Conservation (phyloP, 2,113 vertebrate genomes). For the Lampris incognitus region DNA sequence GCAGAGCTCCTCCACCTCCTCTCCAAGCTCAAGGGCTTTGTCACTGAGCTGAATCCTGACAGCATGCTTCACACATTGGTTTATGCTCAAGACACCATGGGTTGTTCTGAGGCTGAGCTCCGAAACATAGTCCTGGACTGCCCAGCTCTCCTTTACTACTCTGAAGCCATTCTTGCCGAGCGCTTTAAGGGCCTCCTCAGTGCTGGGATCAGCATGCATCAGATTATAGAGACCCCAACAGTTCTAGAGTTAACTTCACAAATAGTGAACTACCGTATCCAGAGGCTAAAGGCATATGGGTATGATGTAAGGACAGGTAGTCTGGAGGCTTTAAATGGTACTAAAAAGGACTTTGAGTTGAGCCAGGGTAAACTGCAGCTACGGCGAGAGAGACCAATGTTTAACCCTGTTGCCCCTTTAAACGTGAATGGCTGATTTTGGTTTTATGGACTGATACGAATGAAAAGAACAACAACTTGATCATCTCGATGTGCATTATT, state of each 20-base stretch:
- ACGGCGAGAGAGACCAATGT: slow-evolving; percentile 87
- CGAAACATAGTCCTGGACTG: slow-evolving; percentile 85
- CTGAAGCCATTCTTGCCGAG: slow-evolving; percentile 85
- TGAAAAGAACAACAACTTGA: not conserved
- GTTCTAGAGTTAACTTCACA: slow-evolving; percentile 91
- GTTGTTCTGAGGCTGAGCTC: slow-evolving; percentile 85
- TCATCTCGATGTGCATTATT: not conserved
- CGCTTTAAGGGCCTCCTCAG: slow-evolving; percentile 83
- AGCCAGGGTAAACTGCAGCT: slow-evolving; percentile 86
- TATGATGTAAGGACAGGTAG: slow-evolving; percentile 83
- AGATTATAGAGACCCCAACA: slow-evolving; percentile 85
- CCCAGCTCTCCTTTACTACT: slow-evolving; percentile 89
- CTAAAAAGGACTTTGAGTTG: slow-evolving; percentile 93
- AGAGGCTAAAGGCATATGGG: slow-evolving; percentile 83
- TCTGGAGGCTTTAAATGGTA: slow-evolving; percentile 86
- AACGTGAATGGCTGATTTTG: slow-evolving; percentile 75
- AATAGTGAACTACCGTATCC: slow-evolving; percentile 88
- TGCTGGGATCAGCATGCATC: slow-evolving; percentile 86
- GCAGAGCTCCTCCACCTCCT: slow-evolving; percentile 88
- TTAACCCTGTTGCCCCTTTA: slow-evolving; percentile 93
- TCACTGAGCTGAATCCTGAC: slow-evolving; percentile 86
- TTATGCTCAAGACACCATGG: slow-evolving; percentile 83
- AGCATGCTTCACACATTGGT: slow-evolving; percentile 83
- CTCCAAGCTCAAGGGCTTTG: slow-evolving; percentile 90
- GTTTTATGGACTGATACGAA: slow-evolving; percentile 25